Evolutionary conservation across 2,888 invertebrate genomes (phyloP).

Genomic region (Mythimna pallens): DNA sequence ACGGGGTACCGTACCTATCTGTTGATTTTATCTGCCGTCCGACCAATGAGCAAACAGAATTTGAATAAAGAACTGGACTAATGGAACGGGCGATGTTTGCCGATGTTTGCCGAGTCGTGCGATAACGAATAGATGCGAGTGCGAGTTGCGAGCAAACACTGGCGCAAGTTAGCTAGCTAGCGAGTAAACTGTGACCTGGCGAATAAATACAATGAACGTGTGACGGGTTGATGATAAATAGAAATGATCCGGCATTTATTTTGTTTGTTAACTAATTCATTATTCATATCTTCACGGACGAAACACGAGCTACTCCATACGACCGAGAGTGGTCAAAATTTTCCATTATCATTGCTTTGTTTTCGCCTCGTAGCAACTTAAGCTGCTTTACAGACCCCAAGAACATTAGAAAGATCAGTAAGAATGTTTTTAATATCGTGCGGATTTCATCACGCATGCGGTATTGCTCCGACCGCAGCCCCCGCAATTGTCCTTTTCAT

Average conservation of each 20-base stretch:
- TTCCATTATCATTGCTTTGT: not conserved
- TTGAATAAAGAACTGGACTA: constrained; percentile 73
- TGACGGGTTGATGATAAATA: constrained; percentile 47
- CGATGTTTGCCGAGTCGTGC: constrained; percentile 68
- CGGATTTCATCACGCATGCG: no score
- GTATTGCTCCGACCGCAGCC: no score
- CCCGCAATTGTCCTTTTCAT: no score
- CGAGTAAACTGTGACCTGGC: constrained; percentile 70
- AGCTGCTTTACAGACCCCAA: not conserved
- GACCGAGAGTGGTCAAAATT: not conserved
- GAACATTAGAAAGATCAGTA: no score
- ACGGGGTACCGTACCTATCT: constrained; percentile 62
- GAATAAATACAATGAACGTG: constrained; percentile 68
- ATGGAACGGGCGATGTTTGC: constrained; percentile 68
- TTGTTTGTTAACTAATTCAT: constrained; percentile 23
- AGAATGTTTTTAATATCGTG: no score
- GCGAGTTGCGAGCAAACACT: constrained; percentile 78
- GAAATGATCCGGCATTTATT: constrained; percentile 36
- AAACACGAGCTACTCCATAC: not conserved
- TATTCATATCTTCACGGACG: constrained; percentile 27
- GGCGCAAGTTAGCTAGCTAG: constrained; percentile 76
- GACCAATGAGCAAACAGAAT: constrained; percentile 72
- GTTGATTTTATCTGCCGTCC: constrained; percentile 69
- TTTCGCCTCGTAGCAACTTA: not conserved
- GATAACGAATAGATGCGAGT: constrained; percentile 68